Evolutionary conservation across 1,140 invertebrate species (phyloP), one percentile per base, ranked within the genome.

Genomic region (Uloborus diversus): DNA sequence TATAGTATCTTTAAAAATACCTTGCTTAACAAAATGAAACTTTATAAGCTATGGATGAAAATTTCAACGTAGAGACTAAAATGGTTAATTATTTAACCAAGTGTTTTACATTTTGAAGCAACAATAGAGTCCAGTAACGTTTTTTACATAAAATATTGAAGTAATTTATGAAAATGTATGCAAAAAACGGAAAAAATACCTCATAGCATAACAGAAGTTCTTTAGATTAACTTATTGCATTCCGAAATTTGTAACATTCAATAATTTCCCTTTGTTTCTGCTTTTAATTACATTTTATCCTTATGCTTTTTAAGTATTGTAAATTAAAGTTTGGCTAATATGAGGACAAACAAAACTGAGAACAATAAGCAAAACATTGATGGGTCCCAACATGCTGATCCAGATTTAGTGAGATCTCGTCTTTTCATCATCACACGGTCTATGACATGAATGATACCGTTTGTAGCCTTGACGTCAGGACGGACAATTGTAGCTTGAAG

Each of bases 371-470:
- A 23, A 37, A 68, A 23, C 17, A 51, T 4, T 3, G 51, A 59
- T 49, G 76, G 65, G 20, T 53, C 23, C 56, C 53, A 68, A 11
- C 42, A 69, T 30, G n/a, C 27, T 32, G 76, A 27, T 59, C 76
- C 76, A 27, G 76, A 79, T 37, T 80, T 80, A 14, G 66, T 89
- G 17, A 97, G 91, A 86, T 97, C 95, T 82, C 91, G 91, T 80
- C 94, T 92, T 85, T 91, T 90, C 76, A 96, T 87, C 81, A 97
- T 91, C 11, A 94, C 94, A 78, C 88, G 88, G 84, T 96, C 94
- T 84, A 97, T 95, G 49, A 96, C 94, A 86, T 97, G 95, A 81
- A 97, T 96, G 68, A 96, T 92, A 35, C 95, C 95, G 85, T 97
- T 97, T 83, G 94, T 96, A 85, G 95, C 96, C 84, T 94, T 92